Base-by-base conservation (phyloP, 37 sponge, comb jelly and placozoan genomes). In the Eunapius fragilis region DNA sequence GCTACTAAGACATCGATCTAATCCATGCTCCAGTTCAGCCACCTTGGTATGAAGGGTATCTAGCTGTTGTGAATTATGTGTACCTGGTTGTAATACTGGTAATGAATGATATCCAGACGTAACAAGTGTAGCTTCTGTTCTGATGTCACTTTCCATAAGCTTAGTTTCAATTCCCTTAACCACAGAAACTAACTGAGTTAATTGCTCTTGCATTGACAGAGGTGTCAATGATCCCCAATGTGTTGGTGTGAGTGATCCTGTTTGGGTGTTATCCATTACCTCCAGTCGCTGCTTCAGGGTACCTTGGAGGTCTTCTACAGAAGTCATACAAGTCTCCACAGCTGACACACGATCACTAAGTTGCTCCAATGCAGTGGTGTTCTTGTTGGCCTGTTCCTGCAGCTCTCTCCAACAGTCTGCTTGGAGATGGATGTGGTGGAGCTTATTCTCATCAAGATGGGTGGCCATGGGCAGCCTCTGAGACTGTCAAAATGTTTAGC, bases 1-100 rank as follows among this genome's bases (percentile, higher is more conserved):
- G 79, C 85, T 86, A 58, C 73, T 78, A 9, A 90, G 37, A 68
- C 74, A 77, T 28, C 83, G 35, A 24, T 82, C 86, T 13, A 90
- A 77, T 37, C 85, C 76, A 68, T 81, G 82, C 2, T 90, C 87
- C 50, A 90, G 38, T 33, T 90, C 91, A 27, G 33, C 47, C 0
- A 78, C 34, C 41, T 80, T 85, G 3, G 37, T 5, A 19, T 70
- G 35, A 23, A 90, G 0, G 0, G 45, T 48, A 25, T 86, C 87
- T 11, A 90, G 70, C 24, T 17, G 6, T 19, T 58, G 14, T 10
- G 22, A 13, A 17, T 7, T 70, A 26, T 4, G 70, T 67, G 14
- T 22, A 58, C 2, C 33, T 28, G 37, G 28, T 38, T 25, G 67
- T n/a, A 37, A 25, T 71, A 37, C 9, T 36, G n/a, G n/a, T n/a